phyloP scores from a whole-genome alignment of 2,113 vertebrate species.

The Eclectus roratus region DNA sequence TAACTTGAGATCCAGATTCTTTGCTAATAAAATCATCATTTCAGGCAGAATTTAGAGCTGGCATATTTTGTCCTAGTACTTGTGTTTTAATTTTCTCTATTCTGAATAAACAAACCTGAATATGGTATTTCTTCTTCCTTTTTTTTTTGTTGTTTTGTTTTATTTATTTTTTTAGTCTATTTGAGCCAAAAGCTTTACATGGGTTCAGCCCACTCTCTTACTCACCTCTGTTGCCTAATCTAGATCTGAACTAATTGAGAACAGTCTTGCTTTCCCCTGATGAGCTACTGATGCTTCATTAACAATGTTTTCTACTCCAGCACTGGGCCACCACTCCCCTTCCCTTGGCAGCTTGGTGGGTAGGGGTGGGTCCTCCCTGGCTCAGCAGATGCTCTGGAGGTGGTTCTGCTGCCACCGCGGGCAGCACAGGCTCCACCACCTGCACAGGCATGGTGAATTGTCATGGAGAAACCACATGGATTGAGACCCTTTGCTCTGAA shows the following conservation, averaged over 20 bases:
- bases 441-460: neutral
- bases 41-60: constrained; percentile 60
- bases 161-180: neutral
- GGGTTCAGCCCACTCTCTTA: constrained; percentile 17
- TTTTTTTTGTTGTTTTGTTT: neutral
- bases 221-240: constrained; percentile 61
- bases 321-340: neutral
- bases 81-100: constrained; percentile 59
- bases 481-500: neutral
- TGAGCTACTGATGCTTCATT: constrained; percentile 43
- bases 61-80: constrained; percentile 52
- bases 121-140: constrained; percentile 13
- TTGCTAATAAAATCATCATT: constrained; percentile 67
- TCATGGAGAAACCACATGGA: neutral
- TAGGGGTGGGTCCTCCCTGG: neutral
- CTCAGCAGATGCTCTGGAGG: neutral
- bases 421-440: neutral
- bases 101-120: constrained; percentile 63
- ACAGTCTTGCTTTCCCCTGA: constrained; percentile 15
- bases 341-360: neutral
- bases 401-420: neutral
- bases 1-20: constrained; percentile 58
- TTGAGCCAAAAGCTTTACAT: constrained; percentile 24
- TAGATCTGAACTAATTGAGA: constrained; percentile 38
- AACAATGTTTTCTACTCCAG: neutral